These are phyloP conservation scores for Caenorhabditis sp. DNA, from an alignment of 2,888 invertebrate genomes.

Conservation along the genomic window DNA sequence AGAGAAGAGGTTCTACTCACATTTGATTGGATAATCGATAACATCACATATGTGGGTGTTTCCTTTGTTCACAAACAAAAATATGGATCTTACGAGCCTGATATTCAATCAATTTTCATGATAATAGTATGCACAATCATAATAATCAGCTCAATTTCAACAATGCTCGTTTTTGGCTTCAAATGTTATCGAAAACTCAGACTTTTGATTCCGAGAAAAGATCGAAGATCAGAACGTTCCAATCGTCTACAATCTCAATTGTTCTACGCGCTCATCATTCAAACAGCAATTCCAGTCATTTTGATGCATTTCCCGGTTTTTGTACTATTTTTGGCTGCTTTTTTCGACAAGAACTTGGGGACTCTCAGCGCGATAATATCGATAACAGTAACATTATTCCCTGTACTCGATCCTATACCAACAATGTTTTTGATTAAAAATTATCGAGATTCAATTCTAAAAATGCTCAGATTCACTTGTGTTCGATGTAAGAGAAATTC, in stretches of 20 bases:
- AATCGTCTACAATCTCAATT: not conserved
- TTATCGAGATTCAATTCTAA: slow-evolving; percentile 11
- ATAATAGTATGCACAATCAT: not conserved
- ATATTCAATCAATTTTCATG: not conserved
- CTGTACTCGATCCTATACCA: slow-evolving; percentile 20
- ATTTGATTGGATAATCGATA: not conserved
- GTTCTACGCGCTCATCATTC: not conserved
- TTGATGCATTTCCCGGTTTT: slow-evolving; percentile 24
- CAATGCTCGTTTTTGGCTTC: slow-evolving; percentile 18
- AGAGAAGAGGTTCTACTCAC: not conserved
- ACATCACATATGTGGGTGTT: not conserved
- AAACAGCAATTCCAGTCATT: slow-evolving; percentile 22
- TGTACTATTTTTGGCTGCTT: slow-evolving; percentile 17
- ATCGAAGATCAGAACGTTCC: not conserved
- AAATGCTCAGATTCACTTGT: too few species aligned
- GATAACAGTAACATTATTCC: slow-evolving; percentile 24
- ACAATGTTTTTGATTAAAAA: slow-evolving; percentile 27
- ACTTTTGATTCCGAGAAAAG: not conserved
- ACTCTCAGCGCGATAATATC: slow-evolving; percentile 22
- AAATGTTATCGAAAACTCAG: slow-evolving; percentile 18
- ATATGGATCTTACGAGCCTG: not conserved
- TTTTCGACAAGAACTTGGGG: slow-evolving; percentile 19
- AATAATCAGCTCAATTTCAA: slow-evolving; percentile 11
- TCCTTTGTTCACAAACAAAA: not conserved
- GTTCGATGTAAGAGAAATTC: too few species aligned